phyloP scores from a whole-genome alignment of 2,888 invertebrate species.

The Caenorhabditis wallacei region DNA sequence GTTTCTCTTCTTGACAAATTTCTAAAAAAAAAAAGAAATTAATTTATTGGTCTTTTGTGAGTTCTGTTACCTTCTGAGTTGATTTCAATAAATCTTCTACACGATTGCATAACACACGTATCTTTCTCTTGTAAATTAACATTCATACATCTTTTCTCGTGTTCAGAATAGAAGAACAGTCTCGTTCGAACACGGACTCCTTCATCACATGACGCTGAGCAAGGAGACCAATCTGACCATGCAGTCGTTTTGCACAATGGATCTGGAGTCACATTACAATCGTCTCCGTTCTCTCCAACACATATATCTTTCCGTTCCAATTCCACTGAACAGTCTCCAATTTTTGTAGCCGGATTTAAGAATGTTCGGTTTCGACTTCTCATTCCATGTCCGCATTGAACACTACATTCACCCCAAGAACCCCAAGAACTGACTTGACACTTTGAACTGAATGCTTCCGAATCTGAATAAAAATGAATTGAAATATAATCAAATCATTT shows the following conservation, averaged over 20 bases:
- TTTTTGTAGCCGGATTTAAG: constrained; percentile 61
- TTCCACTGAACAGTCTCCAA: constrained; percentile 86
- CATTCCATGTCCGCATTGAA: constrained; percentile 92
- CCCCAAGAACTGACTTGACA: constrained; percentile 90
- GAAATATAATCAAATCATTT: background rate
- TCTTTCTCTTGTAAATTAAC: constrained; percentile 82
- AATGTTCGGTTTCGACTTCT: constrained; percentile 87
- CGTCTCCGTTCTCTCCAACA: constrained; percentile 82
- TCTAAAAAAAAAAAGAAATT: constrained; percentile 85
- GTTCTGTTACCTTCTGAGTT: constrained; percentile 80
- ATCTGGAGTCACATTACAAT: constrained; percentile 81
- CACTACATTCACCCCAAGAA: constrained; percentile 90
- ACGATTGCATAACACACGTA: constrained; percentile 80
- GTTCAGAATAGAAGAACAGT: constrained; percentile 82
- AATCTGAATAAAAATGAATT: constrained; percentile 69
- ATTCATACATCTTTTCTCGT: constrained; percentile 76
- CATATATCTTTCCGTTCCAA: constrained; percentile 92
- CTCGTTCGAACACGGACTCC: constrained; percentile 86
- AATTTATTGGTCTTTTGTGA: background rate
- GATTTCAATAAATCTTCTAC: constrained; percentile 77
- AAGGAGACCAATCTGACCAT: constrained; percentile 85
- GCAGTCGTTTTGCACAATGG: constrained; percentile 82
- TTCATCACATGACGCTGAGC: constrained; percentile 85
- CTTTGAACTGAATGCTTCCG: constrained; percentile 83
- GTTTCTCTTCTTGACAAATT: constrained; percentile 90